Percentiles rank a stretch among this genome's conserved stretches.
phyloP scores from a whole-genome alignment of 2,113 vertebrate species.

The Acanthisitta chloris region DNA sequence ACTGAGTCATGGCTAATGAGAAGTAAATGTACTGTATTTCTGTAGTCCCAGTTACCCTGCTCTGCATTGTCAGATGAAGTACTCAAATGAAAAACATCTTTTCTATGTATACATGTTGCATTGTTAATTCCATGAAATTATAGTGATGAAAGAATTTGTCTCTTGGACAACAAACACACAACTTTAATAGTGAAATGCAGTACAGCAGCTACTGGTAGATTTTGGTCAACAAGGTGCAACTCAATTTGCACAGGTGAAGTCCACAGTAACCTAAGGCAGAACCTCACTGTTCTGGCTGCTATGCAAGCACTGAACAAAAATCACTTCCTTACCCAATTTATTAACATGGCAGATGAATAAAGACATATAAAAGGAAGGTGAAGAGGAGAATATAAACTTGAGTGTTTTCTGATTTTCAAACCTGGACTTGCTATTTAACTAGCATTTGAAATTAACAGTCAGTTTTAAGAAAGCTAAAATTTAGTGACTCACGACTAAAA shows the following conservation, averaged over 20 bases:
- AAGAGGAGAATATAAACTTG: not conserved
- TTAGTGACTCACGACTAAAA: slow-evolving; percentile 19
- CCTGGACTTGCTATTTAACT: not conserved
- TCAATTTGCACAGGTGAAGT: not conserved
- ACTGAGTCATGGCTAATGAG: not conserved
- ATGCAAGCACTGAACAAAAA: not conserved
- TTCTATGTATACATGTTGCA: not conserved
- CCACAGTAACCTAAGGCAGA: not conserved
- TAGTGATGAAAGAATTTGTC: not conserved
- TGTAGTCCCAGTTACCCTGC: not conserved
- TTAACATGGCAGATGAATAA: not conserved
- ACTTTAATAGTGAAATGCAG: not conserved
- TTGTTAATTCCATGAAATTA: not conserved
- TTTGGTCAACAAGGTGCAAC: not conserved
- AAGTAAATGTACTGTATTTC: not conserved
- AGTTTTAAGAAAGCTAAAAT: slow-evolving; percentile 35
- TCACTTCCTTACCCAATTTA: not conserved
- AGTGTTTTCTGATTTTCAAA: not conserved
- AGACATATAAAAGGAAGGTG: not conserved
- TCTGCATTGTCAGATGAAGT: not conserved
- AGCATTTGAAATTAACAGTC: not conserved
- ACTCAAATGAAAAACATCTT: not conserved
- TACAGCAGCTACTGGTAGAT: not conserved
- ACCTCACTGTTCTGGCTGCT: not conserved
- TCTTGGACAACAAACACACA: not conserved